Evolutionary conservation across 2,113 vertebrate genomes (phyloP).

Genomic region (Zingel zingel): DNA sequence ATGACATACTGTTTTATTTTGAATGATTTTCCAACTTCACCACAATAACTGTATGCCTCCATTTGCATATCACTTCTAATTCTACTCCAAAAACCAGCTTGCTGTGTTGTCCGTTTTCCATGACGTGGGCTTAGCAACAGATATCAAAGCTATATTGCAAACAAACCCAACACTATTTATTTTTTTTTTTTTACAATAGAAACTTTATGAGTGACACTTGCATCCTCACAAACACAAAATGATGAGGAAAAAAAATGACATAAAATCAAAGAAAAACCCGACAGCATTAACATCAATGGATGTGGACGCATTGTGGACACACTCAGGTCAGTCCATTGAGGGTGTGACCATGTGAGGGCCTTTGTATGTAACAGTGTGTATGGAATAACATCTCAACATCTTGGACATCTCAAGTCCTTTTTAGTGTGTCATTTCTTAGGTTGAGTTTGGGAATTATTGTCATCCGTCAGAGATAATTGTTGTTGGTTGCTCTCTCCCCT

Average conservation of each 20-base stretch:
- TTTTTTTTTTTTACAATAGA: conserved; percentile 52
- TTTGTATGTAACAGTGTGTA: conserved; percentile 33
- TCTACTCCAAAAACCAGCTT: conserved; percentile 39
- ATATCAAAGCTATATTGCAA: conserved; percentile 61
- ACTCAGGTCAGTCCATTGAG: conserved; percentile 21
- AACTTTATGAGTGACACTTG: conserved; percentile 69
- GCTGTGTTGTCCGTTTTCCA: conserved; percentile 33
- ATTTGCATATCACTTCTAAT: conserved; percentile 52
- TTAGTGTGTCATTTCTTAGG: conserved; percentile 24
- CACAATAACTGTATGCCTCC: conserved; percentile 53
- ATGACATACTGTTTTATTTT: conserved; percentile 73
- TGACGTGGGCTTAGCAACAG: conserved; percentile 51
- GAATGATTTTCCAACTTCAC: conserved; percentile 64
- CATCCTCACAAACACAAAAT: conserved; percentile 77
- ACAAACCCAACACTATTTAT: conserved; percentile 49
- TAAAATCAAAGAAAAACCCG: conserved; percentile 56
- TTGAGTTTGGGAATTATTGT: conserved; percentile 2
- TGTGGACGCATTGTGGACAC: conserved; percentile 41
- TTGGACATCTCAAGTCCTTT: background rate
- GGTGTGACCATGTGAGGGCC: conserved; percentile 43
- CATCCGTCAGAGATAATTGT: conserved; percentile 2
- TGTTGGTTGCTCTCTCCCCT: conserved; percentile 17
- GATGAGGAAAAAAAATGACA: conserved; percentile 54
- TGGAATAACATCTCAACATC: conserved; percentile 14
- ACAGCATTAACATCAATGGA: conserved; percentile 54